phyloP scores from a whole-genome alignment of 2,888 invertebrate genomes.

The Drosophila incognita region DNA sequence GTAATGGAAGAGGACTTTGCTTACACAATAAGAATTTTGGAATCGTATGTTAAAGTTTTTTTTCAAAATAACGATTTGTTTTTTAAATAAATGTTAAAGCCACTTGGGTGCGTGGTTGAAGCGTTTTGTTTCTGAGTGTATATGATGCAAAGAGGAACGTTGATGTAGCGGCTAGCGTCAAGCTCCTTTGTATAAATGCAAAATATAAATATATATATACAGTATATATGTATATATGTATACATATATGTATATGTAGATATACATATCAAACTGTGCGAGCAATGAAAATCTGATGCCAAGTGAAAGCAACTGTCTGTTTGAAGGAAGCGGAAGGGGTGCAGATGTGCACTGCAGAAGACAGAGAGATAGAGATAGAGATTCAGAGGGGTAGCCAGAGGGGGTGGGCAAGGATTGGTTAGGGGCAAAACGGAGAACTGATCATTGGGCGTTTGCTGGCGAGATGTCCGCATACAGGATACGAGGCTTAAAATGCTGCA shows the following conservation, averaged over 20 bases:
- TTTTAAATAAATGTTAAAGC: not conserved
- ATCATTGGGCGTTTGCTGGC: slow-evolving; percentile 23
- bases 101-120: not conserved
- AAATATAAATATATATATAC: slow-evolving; percentile 47
- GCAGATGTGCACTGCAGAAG: slow-evolving; percentile 3
- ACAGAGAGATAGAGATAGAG: not conserved
- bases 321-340: slow-evolving; percentile 8
- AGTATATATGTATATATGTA: not conserved
- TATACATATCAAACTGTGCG: slow-evolving; percentile 50
- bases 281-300: slow-evolving; percentile 54
- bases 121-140: not conserved
- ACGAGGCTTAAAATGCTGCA: slow-evolving; percentile 56
- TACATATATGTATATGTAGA: not conserved
- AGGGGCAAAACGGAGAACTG: not conserved
- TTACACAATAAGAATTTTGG: not conserved
- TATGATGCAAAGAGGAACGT: slow-evolving; percentile 1
- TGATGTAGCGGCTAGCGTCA: not conserved
- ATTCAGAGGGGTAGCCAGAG: not conserved
- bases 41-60: not conserved
- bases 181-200: slow-evolving; percentile 70
- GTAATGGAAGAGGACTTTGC: not conserved
- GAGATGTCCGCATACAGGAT: slow-evolving; percentile 56
- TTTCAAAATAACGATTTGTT: not conserved
- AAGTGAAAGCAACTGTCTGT: slow-evolving; percentile 51
- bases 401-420: not conserved